Evolutionary conservation across 2,888 invertebrate species (phyloP).

Genomic region (Amphipoea lucens): DNA sequence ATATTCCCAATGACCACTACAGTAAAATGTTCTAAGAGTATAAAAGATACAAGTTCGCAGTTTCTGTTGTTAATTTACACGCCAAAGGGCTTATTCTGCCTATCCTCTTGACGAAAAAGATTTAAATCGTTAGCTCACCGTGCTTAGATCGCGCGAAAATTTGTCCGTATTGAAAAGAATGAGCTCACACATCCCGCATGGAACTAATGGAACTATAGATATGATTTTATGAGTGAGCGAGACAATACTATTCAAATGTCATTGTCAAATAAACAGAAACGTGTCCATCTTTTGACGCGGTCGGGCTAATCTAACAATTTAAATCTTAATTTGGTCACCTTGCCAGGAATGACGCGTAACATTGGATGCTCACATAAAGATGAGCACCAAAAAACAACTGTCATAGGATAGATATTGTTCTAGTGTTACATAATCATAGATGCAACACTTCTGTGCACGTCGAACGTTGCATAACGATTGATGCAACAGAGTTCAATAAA

Average conservation of each 20-base stretch:
- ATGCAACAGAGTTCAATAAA: slow-evolving; percentile 37
- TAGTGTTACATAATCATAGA: background rate
- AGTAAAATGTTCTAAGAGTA: background rate
- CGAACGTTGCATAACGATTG: slow-evolving; percentile 8
- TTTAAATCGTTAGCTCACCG: too few relatives aligned
- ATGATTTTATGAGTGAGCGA: background rate
- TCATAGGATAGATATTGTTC: background rate
- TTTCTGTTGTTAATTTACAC: background rate
- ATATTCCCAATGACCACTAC: background rate
- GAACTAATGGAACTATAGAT: background rate
- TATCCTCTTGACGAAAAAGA: background rate
- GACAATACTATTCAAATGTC: background rate
- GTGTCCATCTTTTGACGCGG: background rate
- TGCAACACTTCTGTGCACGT: slow-evolving; percentile 2
- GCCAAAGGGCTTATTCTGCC: background rate
- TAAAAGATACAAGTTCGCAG: background rate
- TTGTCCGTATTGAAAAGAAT: background rate
- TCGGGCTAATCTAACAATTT: background rate
- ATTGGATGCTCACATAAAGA: background rate
- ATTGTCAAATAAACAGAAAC: background rate
- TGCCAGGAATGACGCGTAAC: background rate
- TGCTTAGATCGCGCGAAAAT: background rate
- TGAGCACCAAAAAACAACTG: background rate
- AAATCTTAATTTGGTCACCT: background rate
- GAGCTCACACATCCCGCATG: background rate